These are phyloP conservation scores for Caenorhabditis doughertyi DNA, from an alignment of 2,888 invertebrate genomes.

Conservation along the genomic window DNA sequence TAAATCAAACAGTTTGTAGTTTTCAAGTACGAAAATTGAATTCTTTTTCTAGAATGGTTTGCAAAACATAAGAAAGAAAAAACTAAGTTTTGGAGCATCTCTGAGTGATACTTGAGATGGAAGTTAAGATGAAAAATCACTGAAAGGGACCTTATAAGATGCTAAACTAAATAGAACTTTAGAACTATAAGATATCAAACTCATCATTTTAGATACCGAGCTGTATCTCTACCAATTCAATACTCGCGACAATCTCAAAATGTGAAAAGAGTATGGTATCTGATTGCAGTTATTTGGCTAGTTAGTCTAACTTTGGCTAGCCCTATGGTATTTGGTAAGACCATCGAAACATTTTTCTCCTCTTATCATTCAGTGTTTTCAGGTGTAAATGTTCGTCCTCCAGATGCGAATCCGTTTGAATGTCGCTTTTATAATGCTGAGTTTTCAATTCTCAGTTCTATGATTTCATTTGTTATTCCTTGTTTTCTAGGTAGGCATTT, in stretches of 20 bases:
- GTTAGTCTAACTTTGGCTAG: constrained; percentile 95
- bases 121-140: too few species aligned
- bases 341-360: background rate
- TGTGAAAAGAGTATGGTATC: constrained; percentile 91
- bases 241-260: constrained; percentile 99
- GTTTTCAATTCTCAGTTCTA: constrained; percentile 84
- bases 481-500: constrained; percentile 82
- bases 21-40: constrained; percentile 31
- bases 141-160: too few species aligned
- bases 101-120: too few species aligned
- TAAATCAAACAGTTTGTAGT: background rate
- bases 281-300: constrained; percentile 95
- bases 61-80: too few species aligned
- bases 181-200: background rate
- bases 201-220: constrained; percentile 93
- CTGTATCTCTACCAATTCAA: constrained; percentile 98
- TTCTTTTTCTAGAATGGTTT: background rate
- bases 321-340: constrained; percentile 93
- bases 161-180: too few species aligned
- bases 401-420: constrained; percentile 76
- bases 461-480: constrained; percentile 84
- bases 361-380: constrained; percentile 22
- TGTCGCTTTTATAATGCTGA: constrained; percentile 85
- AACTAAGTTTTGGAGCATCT: too few species aligned
- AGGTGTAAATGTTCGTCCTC: constrained; percentile 80